Conservation (phyloP, 2,797 vertebrate species). For the Takifugu ocellatus region DNA sequence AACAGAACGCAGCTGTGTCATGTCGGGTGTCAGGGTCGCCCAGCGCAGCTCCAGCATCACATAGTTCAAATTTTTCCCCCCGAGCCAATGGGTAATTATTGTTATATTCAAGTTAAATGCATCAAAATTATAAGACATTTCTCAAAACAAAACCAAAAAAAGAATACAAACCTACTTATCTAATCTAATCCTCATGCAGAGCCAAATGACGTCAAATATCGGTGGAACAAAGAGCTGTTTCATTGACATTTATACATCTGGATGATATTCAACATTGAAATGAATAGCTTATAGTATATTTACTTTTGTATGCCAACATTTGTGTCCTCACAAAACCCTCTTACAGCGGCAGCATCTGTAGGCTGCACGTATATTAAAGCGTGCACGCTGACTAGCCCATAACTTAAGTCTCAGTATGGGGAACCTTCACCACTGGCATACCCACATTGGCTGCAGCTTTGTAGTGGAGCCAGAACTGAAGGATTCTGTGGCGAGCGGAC, state of each 20-base stretch:
- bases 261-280: conserved; percentile 13
- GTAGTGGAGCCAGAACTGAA: conserved; percentile 31
- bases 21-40: no score
- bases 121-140: no score
- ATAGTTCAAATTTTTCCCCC: no score
- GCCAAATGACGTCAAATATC: conserved; percentile 7
- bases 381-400: conserved; percentile 30
- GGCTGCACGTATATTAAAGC: conserved; percentile 13
- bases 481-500: conserved; percentile 33
- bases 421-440: conserved; percentile 41
- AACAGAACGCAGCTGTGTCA: conserved; percentile 1
- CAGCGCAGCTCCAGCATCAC: no score
- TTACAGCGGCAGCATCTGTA: conserved; percentile 10
- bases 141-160: not conserved
- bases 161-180: not conserved
- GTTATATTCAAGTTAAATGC: no score
- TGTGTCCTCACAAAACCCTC: conserved; percentile 7
- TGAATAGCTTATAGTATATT: conserved; percentile 2
- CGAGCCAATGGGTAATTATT: no score
- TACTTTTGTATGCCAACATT: conserved; percentile 1
- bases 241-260: conserved; percentile 20
- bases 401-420: conserved; percentile 43
- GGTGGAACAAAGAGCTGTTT: conserved; percentile 6
- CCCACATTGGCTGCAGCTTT: conserved; percentile 60
- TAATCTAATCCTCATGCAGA: conserved; percentile 1